Base-by-base conservation (phyloP, 1,140 invertebrate genomes). In the Wasmannia auropunctata region DNA sequence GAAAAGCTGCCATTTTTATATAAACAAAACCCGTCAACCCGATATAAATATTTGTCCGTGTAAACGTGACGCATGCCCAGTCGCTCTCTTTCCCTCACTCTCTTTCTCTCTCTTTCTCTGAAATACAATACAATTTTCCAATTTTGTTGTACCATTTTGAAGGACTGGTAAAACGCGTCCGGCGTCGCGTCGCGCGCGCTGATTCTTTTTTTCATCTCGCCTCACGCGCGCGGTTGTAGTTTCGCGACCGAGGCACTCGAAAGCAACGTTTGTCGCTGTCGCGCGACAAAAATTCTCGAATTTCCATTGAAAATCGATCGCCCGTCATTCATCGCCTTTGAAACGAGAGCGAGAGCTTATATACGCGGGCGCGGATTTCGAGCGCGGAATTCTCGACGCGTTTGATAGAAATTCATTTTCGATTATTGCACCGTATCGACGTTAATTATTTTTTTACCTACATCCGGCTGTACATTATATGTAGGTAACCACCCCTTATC, bases 51-150 rank as follows among this genome's bases (percentile, higher is more conserved):
- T 83, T 83, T 83, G 79, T 56, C 49, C 77, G 19, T 34, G 77
- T 72, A 60, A 83, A 83, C 79, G 79, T 69, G 62, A 67, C 43
- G 60, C 60, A 49, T 65, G 40, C 76, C 25, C 49, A n/a, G 79
- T n/a, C 79, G 25, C 67, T 72, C 67, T 72, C n/a, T n/a, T n/a
- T n/a, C n/a, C n/a, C n/a, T n/a, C n/a, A n/a, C n/a, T n/a, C n/a
- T n/a, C n/a, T n/a, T n/a, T n/a, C n/a, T n/a, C n/a, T n/a, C n/a
- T n/a, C n/a, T n/a, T n/a, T n/a, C n/a, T n/a, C 67, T 72, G 79
- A 83, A 83, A 83, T 72, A 83, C 79, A 83, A 83, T 83, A 83
- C 79, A 83, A 83, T 83, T 83, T 83, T 83, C 67, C 79, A 83
- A 83, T 83, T 83, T 81, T 81, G 79, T 81, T 81, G 51, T 46